Evolutionary conservation across 2,113 vertebrate genomes (phyloP), one percentile per base, ranked within the genome.

Genomic region (Thunnus thynnus): DNA sequence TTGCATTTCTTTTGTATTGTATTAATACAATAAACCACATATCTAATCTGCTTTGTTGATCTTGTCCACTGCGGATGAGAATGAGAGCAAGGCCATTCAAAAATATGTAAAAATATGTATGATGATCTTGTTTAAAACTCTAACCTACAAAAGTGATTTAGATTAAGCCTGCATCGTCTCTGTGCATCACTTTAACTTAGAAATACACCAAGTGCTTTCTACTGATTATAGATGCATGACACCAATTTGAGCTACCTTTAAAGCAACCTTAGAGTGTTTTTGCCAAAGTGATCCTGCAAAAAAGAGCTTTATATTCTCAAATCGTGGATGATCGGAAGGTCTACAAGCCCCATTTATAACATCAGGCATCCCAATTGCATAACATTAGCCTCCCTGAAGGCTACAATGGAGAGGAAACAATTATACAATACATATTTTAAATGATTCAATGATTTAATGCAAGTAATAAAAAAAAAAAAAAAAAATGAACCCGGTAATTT

Each of bases 101-200:
- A 67, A 68, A 57, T 3, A 30, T 51, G 22, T 7, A 17, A 25
- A 27, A 20, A 20, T 20, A 20, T 20, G 20, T 20, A 20, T 32
- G 17, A 25, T 14, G 0, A 55, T 20, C 3, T 1, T n/a, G 27
- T 69, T 68, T 77, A 52, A 76, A 56, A 50, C 22, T n/a, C 30
- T 22, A 27, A 62, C 47, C 13, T 3, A 41, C 12, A 13, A 47
- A 51, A 55, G 41, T 25, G 20, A 47, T 51, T 30, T 52, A 22
- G 44, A 75, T 27, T 55, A 4, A n/a, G 50, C 50, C 36, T 36
- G 27, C 8, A 14, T 14, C 9, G 20, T 17, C 20, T 62, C 17
- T 13, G 17, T 32, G 57, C 50, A 47, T 73, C 80, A 87, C 61
- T 41, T 75, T 68, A 36, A 46, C 55, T 50, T 46, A 32, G n/a